Evolutionary conservation across 2,797 vertebrate genomes (phyloP), one percentile per base, ranked within the genome.

Genomic region (Danio kyathit): DNA sequence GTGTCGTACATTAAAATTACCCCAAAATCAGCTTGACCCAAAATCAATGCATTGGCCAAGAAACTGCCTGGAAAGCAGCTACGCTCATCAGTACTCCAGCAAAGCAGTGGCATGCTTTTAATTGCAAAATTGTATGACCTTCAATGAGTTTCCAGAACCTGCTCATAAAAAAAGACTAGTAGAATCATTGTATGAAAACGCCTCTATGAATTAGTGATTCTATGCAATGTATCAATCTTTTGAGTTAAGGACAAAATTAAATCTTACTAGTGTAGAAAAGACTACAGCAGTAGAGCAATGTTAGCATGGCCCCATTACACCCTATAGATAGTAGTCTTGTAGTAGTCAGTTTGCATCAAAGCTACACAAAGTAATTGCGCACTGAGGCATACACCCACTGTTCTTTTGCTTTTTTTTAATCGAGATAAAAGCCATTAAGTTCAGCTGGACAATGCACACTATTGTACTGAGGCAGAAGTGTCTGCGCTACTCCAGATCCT

Each of bases 21-120:
- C 16, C 29, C 21, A 13, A 38, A 60, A 59, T 5, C 56, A 29
- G 11, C 57, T 60, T 60, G 13, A 61, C 13, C 29, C 6, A 16
- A 9, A 40, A 16, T 61, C 14, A 61, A 16, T 61, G 38, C 13
- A 1, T 13, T 14, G 21, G 29, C 21, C 12, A 40, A 69, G 14
- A 69, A 69, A 51, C 49, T 70, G 67, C 44, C 17, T 14, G 17
- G 43, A 66, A 66, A 19, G 64, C 29, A 52, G 5, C 67, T 52
- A 54, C 11, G 16, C 29, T 71, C 16, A 54, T 54, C 16, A 41
- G 16, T 17, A 54, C 7, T 12, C 49, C 5, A 41, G 10, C 49
- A 54, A 70, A 52, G 67, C 49, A 12, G 29, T 71, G 16, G 38
- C 17, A n/a, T 40, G 7, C 13, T 52, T 70, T 70, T 21, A 21